Conservation (phyloP, 2,797 vertebrate species). For the Pogoniulus pusillus region DNA sequence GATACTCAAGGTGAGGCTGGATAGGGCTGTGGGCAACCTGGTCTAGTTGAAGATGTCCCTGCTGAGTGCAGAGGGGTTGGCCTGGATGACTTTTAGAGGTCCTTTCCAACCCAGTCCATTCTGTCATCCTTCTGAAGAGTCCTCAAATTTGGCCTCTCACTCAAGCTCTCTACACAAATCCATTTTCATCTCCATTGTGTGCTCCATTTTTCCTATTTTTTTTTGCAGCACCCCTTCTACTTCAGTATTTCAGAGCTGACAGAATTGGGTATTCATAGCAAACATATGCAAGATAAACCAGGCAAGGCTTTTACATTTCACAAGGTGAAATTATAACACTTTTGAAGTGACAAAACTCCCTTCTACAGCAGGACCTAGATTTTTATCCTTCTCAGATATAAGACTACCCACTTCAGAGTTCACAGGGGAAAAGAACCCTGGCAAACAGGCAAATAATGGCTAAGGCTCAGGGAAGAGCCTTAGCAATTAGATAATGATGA, state of each 20-base stretch:
- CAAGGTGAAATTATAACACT: conserved; percentile 47
- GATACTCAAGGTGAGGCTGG: too few relatives aligned
- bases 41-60: too few relatives aligned
- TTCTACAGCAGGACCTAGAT: conserved; percentile 47
- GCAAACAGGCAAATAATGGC: background rate
- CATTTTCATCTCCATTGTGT: background rate
- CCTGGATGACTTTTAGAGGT: too few relatives aligned
- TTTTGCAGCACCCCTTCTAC: background rate
- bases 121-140: background rate
- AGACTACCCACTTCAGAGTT: background rate
- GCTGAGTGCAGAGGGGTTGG: too few relatives aligned
- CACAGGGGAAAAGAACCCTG: background rate
- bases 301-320: conserved; percentile 33
- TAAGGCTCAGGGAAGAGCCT: background rate
- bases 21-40: too few relatives aligned
- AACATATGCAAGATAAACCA: conserved; percentile 4
- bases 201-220: background rate
- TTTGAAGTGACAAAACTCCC: conserved; percentile 44
- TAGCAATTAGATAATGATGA: background rate
- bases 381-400: background rate
- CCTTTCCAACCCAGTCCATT: too few relatives aligned
- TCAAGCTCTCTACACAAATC: background rate
- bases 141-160: background rate
- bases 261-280: conserved; percentile 56
- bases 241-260: conserved; percentile 34